A percentile compares a stretch with the other conserved stretches of the same genome.
Conservation (phyloP, 2,797 vertebrate genomes). For the Mormyrops attenuatus region DNA sequence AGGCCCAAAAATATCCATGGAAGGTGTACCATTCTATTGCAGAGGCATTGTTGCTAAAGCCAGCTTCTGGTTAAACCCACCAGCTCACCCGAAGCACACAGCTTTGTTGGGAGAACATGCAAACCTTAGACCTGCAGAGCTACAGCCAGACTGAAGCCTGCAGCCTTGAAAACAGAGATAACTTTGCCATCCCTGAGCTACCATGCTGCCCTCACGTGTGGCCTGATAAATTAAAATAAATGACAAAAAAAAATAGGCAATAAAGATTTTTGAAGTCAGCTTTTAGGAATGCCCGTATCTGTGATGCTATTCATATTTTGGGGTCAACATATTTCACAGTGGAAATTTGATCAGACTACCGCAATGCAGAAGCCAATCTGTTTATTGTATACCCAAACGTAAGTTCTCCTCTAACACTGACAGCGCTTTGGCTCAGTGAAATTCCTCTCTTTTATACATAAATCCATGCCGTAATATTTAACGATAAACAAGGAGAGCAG, state of each 20-base stretch:
- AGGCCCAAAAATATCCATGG: not conserved
- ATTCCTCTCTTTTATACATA: conserved; percentile 37
- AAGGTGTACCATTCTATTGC: not conserved
- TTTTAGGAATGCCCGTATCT: not conserved
- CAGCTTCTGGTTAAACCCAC: not conserved
- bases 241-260: not conserved
- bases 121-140: not conserved
- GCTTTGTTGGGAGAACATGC: not conserved
- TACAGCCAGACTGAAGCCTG: not conserved
- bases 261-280: not conserved
- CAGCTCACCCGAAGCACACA: not conserved
- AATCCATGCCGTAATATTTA: conserved; percentile 20
- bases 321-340: conserved; percentile 16
- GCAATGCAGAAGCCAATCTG: conserved; percentile 25
- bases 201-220: not conserved
- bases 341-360: conserved; percentile 45
- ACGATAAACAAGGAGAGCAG: not conserved
- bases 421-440: conserved; percentile 16
- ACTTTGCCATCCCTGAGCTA: not conserved
- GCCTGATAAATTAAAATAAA: not conserved
- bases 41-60: not conserved
- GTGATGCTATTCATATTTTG: not conserved
- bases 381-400: conserved; percentile 35
- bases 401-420: conserved; percentile 34
- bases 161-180: not conserved